These are phyloP conservation scores for Enteromius trimaculatus DNA, from an alignment of 2,797 vertebrate species.

Conservation along the genomic window DNA sequence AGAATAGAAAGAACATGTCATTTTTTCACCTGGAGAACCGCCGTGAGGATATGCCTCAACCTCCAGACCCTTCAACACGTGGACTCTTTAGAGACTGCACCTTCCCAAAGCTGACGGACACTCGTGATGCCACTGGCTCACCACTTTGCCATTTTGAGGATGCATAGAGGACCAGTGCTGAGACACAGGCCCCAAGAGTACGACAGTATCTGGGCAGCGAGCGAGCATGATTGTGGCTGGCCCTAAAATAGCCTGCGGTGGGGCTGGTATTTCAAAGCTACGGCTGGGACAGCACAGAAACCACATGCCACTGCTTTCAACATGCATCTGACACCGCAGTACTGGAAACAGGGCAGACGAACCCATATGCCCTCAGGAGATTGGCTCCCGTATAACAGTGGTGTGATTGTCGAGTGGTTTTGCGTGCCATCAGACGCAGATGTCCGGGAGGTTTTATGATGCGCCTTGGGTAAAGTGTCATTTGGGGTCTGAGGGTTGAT, in stretches of 20 bases:
- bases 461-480: background rate
- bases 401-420: conserved; percentile 49
- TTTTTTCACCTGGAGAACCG: conserved; percentile 8
- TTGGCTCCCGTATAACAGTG: conserved; percentile 49
- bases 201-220: conserved; percentile 57
- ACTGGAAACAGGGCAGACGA: conserved; percentile 56
- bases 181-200: conserved; percentile 57
- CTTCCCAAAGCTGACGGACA: conserved; percentile 36
- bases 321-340: conserved; percentile 62
- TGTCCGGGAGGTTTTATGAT: background rate
- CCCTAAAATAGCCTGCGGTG: conserved; percentile 73
- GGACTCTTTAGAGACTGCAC: conserved; percentile 34
- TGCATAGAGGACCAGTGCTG: conserved; percentile 52
- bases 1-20: background rate
- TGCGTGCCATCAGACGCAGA: conserved; percentile 38
- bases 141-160: conserved; percentile 67
- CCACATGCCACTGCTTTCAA: conserved; percentile 57
- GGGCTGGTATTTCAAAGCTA: conserved; percentile 72
- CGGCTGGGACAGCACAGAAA: conserved; percentile 67
- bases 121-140: conserved; percentile 59
- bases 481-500: conserved; percentile 14
- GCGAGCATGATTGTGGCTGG: conserved; percentile 63
- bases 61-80: conserved; percentile 1
- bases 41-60: conserved; percentile 1
- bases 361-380: conserved; percentile 46